Base-by-base conservation (phyloP, 2,113 vertebrate species). In the Forbesichthys papilliferus region DNA sequence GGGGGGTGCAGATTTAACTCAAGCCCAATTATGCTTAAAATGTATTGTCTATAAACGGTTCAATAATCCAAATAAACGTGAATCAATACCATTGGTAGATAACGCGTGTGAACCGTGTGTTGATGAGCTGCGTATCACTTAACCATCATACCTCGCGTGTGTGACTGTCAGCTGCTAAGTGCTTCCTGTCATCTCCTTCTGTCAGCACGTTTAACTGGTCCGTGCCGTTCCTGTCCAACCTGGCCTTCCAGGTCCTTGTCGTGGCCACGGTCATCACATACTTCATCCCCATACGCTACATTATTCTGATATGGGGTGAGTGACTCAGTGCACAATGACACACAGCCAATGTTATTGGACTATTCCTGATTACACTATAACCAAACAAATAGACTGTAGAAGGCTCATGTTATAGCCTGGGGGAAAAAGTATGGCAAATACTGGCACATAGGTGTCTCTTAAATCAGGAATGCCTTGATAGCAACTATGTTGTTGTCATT, bases 131-230 rank as follows among this genome's bases (percentile, higher is more conserved):
- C 36, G 7, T 42, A 5, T 42, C 36, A 7, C 36, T 7, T 42
- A 42, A 42, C 36, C 36, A 3, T 42, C 36, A 42, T 27, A 27
- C 36, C 36, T 42, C 36, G 7, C 27, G 36, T 42, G 7, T 42
- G 36, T 42, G 4, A 42, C 7, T 42, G 36, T 42, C 36, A 5
- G 13, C 18, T 11, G 42, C 27, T 27, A 14, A 34, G 53, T 55
- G 56, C 59, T 63, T 11, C 60, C 12, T 71, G 0, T 74, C 3
- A 55, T 68, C 52, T 66, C 56, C 64, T 55, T 84, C 27, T 81
- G 14, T 5, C 91, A 99, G 98, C 87, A 95, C 92, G 0, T 99
- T 99, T 80, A 99, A 99, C 92, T 99, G 98, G 97, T 96, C 95
- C 0, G 94, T 96, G 65, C 97, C 98, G 0, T 98, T 99, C 86